phyloP scores from a whole-genome alignment of 2,797 vertebrate genomes.

The Moxostoma hubbsi region DNA sequence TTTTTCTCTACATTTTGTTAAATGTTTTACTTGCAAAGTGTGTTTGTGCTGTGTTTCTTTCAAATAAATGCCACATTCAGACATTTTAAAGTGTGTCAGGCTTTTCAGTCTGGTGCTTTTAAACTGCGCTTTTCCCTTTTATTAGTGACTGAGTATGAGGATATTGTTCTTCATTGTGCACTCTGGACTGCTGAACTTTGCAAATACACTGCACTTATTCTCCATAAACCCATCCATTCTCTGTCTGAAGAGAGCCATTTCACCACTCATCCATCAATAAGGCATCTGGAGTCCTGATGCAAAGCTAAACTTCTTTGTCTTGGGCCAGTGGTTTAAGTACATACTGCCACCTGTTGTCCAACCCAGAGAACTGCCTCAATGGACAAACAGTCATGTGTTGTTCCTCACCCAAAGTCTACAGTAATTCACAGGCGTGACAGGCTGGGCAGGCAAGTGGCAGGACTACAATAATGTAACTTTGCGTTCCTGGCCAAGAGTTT shows the following conservation, averaged over 20 bases:
- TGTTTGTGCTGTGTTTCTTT: too few relatives aligned
- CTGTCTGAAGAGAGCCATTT: background rate
- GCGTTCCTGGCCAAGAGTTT: background rate
- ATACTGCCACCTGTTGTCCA: constrained; percentile 53
- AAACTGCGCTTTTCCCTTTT: background rate
- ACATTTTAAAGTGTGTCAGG: too few relatives aligned
- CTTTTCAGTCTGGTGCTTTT: background rate
- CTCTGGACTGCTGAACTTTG: constrained; percentile 3
- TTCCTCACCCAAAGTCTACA: background rate
- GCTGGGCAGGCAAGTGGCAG: constrained; percentile 52
- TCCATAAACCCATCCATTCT: background rate
- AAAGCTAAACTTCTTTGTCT: background rate
- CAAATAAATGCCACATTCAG: too few relatives aligned
- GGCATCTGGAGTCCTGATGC: background rate
- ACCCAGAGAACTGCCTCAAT: constrained; percentile 15
- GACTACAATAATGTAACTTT: background rate
- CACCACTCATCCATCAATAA: background rate
- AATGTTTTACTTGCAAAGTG: too few relatives aligned
- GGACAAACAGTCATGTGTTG: constrained; percentile 2
- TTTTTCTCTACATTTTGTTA: too few relatives aligned
- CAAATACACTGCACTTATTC: constrained; percentile 21
- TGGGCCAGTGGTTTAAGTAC: background rate
- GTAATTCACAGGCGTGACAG: background rate
- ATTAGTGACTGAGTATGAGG: background rate
- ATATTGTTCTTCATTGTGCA: background rate